Evolutionary conservation across 2,113 vertebrate species (phyloP), one percentile per base, ranked within the genome.

Genomic region (Ramphastos sulfuratus): DNA sequence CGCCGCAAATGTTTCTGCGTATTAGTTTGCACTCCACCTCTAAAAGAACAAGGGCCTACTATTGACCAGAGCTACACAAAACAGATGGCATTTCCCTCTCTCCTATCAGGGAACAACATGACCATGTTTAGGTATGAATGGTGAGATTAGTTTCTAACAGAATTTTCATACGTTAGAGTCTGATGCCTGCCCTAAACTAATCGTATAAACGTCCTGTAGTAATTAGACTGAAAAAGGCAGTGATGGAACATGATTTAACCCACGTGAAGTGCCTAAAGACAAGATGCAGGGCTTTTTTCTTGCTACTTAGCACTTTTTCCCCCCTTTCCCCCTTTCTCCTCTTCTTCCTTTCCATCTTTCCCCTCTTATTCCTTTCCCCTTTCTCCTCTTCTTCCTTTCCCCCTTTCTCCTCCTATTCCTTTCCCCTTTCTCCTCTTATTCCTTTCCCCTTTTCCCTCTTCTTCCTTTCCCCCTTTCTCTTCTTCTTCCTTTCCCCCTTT

Each of bases 71-170:
- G 7, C 81, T 72, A 64, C 54, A 52, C 19, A 77, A 93, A 95
- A 63, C 82, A 90, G 85, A 83, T 83, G 60, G 56, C 42, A 64
- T 81, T 95, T 82, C 66, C 77, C 63, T 78, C 82, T 94, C 91
- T 86, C 76, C 20, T 67, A 54, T 81, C 65, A 66, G 76, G 71
- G 44, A 60, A 80, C 61, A 89, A 17, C 67, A 84, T 28, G 74
- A 60, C 31, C 70, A 54, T 79, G 60, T 90, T 92, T 90, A 90
- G 25, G 61, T 87, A 85, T 52, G 52, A 91, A 64, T 67, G 33
- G 56, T 54, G 69, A 71, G 72, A 60, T 56, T 33, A 87, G 56
- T 71, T 92, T 80, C 58, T 52, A 56, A 42, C 42, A 4, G 66
- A 55, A 11, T 83, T 85, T 91, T 91, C 46, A 15, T 59, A n/a